Evolutionary conservation across 2,888 invertebrate species (phyloP).

Genomic region (Bruchidius siliquastri): DNA sequence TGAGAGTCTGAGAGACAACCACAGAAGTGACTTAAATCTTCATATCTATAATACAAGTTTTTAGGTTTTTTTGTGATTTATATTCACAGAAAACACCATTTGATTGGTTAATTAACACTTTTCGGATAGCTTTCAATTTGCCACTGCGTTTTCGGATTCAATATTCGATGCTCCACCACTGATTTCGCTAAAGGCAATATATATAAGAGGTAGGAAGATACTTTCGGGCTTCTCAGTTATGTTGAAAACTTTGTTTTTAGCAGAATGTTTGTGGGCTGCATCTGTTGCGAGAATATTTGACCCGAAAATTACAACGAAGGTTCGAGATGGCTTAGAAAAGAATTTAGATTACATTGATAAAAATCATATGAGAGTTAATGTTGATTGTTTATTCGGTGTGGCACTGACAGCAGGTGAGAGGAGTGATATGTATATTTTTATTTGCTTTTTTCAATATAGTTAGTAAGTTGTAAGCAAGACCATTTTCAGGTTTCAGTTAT

Average conservation of each 20-base stretch:
- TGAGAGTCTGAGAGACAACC: too few species aligned
- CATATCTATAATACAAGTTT: too few species aligned
- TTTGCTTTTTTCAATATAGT: slow-evolving; percentile 4
- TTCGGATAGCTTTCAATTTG: too few species aligned
- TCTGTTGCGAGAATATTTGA: slow-evolving; percentile 13
- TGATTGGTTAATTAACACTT: too few species aligned
- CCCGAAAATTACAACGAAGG: slow-evolving; percentile 21
- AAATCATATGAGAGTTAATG: slow-evolving; percentile 26
- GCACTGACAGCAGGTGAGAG: slow-evolving; percentile 27
- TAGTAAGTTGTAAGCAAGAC: neutral
- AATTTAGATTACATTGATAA: slow-evolving; percentile 27
- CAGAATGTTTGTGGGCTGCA: slow-evolving; percentile 8
- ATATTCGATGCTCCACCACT: neutral
- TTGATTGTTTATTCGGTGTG: slow-evolving; percentile 32
- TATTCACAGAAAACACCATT: too few species aligned
- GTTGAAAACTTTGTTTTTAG: slow-evolving; percentile 7
- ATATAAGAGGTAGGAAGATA: neutral
- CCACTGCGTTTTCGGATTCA: too few species aligned
- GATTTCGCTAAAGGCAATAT: neutral
- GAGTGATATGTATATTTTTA: neutral
- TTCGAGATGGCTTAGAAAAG: slow-evolving; percentile 25
- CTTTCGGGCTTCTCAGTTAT: slow-evolving; percentile 9
- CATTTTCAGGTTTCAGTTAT: too few species aligned
- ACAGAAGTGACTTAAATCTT: too few species aligned
- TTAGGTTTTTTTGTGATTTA: too few species aligned